Base-by-base conservation (phyloP, 2,797 vertebrate genomes). In the Cercopithecus mitis region DNA sequence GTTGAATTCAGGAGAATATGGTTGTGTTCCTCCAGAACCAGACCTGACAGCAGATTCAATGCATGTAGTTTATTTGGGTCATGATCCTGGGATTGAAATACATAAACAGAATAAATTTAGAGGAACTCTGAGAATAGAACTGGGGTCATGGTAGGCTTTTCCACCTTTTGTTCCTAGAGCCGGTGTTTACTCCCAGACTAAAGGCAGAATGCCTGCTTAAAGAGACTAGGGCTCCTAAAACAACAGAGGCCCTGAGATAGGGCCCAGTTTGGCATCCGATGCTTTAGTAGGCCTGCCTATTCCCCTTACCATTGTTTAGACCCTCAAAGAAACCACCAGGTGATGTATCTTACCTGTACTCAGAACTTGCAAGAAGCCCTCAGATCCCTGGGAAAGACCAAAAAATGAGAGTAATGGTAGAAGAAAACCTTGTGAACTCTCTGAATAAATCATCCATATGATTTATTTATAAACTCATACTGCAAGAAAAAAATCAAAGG, bases 341-440 rank as follows among this genome's bases (percentile, higher is more conserved):
- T 41, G 19, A n/a, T 30, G 47, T 33, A 67, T 14, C 27, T 94
- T 50, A 41, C 41, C 33, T 52, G n/a, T 7, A 36, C 1, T 57
- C 58, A 67, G 70, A 52, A 2, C 70, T 64, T 92, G 6, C n/a
- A 90, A 73, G 39, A 84, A 70, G 30, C 75, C 45, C 45, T 92
- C 6, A 75, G 50, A 39, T 50, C 80, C 11, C 41, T 33, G 45
- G 41, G 5, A 80, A 36, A 76, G 12, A 19, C 8, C 7, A 43
- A 61, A 55, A 55, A 55, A 25, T 45, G 33, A 88, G 30, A 90
- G 17, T 2, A 33, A 90, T 14, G 70, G 36, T 64, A 43, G 43
- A 87, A 20, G 15, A 79, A 80, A 75, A 41, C 17, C 30, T 43
- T 84, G 52, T 45, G 39, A 77, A 77, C n/a, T 83, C 1, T 67